Evolutionary conservation across 2,113 vertebrate species (phyloP).

Genomic region (Clarias batrachus): DNA sequence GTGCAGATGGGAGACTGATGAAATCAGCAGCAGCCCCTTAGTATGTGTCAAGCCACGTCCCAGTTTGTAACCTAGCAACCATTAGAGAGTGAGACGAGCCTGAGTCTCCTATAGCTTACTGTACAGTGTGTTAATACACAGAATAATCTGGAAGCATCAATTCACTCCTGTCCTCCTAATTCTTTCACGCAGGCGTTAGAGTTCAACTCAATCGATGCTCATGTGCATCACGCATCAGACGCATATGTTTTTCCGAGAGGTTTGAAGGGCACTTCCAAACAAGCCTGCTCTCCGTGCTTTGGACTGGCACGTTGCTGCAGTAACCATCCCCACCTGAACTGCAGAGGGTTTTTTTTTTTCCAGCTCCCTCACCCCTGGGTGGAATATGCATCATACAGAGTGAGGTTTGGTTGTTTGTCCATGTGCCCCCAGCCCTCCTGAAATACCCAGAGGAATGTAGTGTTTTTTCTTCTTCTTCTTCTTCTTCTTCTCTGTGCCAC

Average conservation of each 20-base stretch:
- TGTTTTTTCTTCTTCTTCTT: constrained; percentile 10
- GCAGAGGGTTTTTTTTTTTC: constrained; percentile 13
- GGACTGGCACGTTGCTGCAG: constrained; percentile 45
- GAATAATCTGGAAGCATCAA: constrained; percentile 8
- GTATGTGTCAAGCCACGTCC: constrained; percentile 53
- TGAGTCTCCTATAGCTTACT: constrained; percentile 43
- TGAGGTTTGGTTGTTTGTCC: constrained; percentile 42
- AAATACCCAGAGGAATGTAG: constrained; percentile 20
- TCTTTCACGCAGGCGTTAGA: neutral
- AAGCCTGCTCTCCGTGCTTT: constrained; percentile 4
- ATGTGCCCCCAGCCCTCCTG: constrained; percentile 32
- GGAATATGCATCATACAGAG: constrained; percentile 26
- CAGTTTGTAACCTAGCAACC: constrained; percentile 59
- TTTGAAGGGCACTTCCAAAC: constrained; percentile 23
- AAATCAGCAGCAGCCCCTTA: constrained; percentile 44
- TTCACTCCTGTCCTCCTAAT: neutral
- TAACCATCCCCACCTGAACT: constrained; percentile 45
- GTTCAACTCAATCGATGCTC: neutral
- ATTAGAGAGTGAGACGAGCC: constrained; percentile 36
- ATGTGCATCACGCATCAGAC: neutral
- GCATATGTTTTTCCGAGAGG: constrained; percentile 24
- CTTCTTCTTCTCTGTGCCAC: constrained; percentile 19
- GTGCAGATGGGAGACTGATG: constrained; percentile 47
- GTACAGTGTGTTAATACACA: constrained; percentile 25
- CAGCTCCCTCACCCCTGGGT: constrained; percentile 14